Base-by-base conservation (phyloP, 2,888 invertebrate genomes). In the Apamea epomidion region DNA sequence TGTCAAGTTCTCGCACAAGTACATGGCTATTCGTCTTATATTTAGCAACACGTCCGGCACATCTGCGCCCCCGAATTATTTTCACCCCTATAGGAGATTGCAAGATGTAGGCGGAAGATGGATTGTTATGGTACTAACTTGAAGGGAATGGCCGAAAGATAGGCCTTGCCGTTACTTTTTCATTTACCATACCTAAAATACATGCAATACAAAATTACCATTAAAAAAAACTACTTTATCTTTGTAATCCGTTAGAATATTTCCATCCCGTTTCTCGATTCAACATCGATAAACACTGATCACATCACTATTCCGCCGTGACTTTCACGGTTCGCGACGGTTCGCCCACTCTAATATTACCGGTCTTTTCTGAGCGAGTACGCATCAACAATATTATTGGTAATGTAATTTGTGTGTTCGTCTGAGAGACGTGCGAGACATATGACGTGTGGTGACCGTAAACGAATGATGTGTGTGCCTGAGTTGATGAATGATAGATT, bases 381-480 rank as follows among this genome's bases (percentile, higher is more conserved):
- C 91, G 89, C 91, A 91, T 91, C 89, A 90, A 92, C 91, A 91
- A 91, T 93, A 91, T 92, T 92, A 92, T 91, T 90, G 84, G 91
- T 91, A 92, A 92, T 93, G 91, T 92, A 91, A 93, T 93, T 93
- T 92, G 90, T 91, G 83, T 89, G 88, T 88, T 76, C 62, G 75
- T 68, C 48, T 76, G 70, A 74, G 68, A 64, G 60, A 62, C 25
- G 54, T 48, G 67, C 42, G 65, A 51, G 74, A 79, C 70, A 69
- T 32, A 32, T 60, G 65, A 79, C 64, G 73, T 62, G n/a, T 73
- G 64, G 62, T 83, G 75, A 67, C 75, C 75, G 65, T 80, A 42
- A 54, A 69, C 48, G 74, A 37, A 88, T 82, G 73, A 88, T 37
- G 65, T 29, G 73, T 73, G 78, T 72, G 62, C 75, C 58, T 45